Evolutionary conservation across 2,797 vertebrate genomes (phyloP).

Genomic region (Brotula barbata): DNA sequence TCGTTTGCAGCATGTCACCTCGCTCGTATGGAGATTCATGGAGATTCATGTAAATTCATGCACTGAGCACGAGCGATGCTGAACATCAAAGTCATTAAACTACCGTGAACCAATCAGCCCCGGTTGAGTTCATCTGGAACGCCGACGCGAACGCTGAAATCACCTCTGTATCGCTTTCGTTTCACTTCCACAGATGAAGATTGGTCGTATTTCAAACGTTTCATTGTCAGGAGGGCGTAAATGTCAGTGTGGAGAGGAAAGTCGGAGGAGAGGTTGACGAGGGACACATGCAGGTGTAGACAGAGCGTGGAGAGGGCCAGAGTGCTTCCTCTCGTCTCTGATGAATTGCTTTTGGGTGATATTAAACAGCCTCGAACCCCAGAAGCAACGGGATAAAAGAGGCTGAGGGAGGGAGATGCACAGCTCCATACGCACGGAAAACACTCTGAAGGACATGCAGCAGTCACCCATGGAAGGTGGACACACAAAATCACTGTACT

Average conservation of each 20-base stretch:
- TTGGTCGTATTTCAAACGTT: conserved; percentile 5
- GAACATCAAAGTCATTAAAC: conserved; percentile 42
- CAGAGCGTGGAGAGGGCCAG: conserved; percentile 44
- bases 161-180: conserved; percentile 4
- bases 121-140: conserved; percentile 27
- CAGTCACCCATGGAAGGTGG: conserved; percentile 65
- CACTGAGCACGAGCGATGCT: conserved; percentile 35
- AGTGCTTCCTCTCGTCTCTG: conserved; percentile 36
- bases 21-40: conserved; percentile 50
- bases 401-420: conserved; percentile 50
- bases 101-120: conserved; percentile 33
- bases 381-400: conserved; percentile 53
- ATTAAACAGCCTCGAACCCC: conserved; percentile 47
- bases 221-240: conserved; percentile 5
- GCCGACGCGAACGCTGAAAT: conserved; percentile 34
- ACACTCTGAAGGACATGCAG: conserved; percentile 76
- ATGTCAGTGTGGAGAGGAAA: too few relatives aligned
- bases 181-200: conserved; percentile 20
- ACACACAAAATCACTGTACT: conserved; percentile 76
- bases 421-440: conserved; percentile 28
- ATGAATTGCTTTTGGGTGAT: conserved; percentile 45
- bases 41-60: conserved; percentile 53
- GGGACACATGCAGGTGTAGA: conserved; percentile 68
- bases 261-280: too few relatives aligned
- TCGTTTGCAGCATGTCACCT: conserved; percentile 60